Base-by-base conservation (phyloP, 2,888 invertebrate genomes). In the Actias luna region DNA sequence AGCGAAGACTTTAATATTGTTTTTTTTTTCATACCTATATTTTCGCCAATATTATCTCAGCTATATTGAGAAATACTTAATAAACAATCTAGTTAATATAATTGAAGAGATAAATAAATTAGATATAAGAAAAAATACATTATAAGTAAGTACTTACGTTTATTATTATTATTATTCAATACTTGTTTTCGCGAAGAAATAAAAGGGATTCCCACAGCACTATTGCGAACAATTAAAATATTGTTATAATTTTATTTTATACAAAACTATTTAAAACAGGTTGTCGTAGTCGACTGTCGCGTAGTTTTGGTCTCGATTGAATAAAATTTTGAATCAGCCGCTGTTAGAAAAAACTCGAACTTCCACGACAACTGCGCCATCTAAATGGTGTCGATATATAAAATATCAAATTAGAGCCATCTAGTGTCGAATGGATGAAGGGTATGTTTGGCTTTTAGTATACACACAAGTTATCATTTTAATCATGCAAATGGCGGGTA, bases 221-320 rank as follows among this genome's bases (percentile, higher is more conserved):
- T 65, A 14, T 61, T 42, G 39, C 57, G 50, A 27, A 50, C 39
- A 42, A 27, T 27, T 29, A n/a, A 22, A 50, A 22, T 25, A 12
- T 25, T 8, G 22, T 50, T 25, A 10, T 25, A 25, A 61, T 60
- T 35, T 55, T 58, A 35, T 42, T 58, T 29, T 27, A 42, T 25
- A n/a, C 12, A 39, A 25, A 55, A 42, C 33, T 39, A n/a, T 25
- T 35, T 33, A 57, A 36, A 52, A 8, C 35, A 52, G 46, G 58
- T 50, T 61, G 29, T 74, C 77, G 74, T 84, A 77, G 75, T 81
- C 85, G 85, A 68, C 80, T 83, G 80, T 76, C 82, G 80, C 88
- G 87, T 83, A 85, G 80, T 89, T 89, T 89, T 87, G 87, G 84
- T 85, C 80, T 84, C 83, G 87, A 85, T 88, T 88, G 87, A 84